Evolutionary conservation across 2,113 vertebrate genomes (phyloP).

Genomic region (Mesembrinibis cayennensis): DNA sequence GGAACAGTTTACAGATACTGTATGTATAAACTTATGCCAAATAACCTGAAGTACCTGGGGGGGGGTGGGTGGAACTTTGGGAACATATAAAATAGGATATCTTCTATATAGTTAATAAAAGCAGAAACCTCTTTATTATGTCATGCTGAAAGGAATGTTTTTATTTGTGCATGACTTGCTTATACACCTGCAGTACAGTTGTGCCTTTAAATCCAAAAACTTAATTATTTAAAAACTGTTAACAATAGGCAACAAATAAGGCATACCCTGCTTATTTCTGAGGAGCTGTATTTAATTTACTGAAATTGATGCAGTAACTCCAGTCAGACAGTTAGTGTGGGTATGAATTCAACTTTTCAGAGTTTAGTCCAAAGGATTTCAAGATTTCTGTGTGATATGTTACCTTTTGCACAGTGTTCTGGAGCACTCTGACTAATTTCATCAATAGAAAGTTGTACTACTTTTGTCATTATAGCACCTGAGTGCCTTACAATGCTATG

Average conservation of each 20-base stretch:
- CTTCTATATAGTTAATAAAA: background rate
- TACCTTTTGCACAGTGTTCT: background rate
- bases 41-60: background rate
- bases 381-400: background rate
- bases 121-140: background rate
- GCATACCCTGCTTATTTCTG: background rate
- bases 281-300: background rate
- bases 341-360: background rate
- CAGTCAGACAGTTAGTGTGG: background rate
- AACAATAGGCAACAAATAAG: background rate
- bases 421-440: background rate
- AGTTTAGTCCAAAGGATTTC: background rate
- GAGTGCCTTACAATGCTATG: background rate
- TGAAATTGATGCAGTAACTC: background rate
- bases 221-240: background rate
- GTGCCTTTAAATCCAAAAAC: background rate
- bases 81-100: background rate
- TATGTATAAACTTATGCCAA: background rate
- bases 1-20: background rate
- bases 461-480: background rate
- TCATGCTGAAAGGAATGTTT: background rate
- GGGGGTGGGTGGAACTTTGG: background rate
- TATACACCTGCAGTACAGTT: background rate
- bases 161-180: background rate
- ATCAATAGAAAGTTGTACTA: background rate